Base-by-base conservation (phyloP, 64 coral and sea anemone species). In the Dendrophyllia cribrosa region DNA sequence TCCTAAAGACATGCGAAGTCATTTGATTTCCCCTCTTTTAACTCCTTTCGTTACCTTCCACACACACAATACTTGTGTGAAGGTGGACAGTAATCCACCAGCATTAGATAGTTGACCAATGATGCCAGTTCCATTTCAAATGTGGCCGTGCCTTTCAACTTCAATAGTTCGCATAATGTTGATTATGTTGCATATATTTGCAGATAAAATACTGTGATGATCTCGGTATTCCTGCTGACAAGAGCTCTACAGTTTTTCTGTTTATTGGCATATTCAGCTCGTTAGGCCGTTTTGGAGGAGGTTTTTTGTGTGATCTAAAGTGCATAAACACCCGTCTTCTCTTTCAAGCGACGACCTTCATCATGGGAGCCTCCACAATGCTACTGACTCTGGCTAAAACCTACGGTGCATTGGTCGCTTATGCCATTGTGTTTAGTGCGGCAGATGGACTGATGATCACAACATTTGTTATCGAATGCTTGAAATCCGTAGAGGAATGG, bases 161-260 rank as follows among this genome's bases (percentile, higher is more conserved):
- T 34, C 34, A 34, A 34, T 34, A 34, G 34, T 34, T 34, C 34
- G 34, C 34, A 34, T 34, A 34, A 34, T 34, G 34, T 34, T 34
- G 34, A 34, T 34, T 34, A 34, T 34, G 34, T 34, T 34, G 34
- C 34, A 34, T 34, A 34, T 34, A 34, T 34, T 34, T 34, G 34
- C 34, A 92, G 90, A 59, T 75, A 12, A 84, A 92, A 17, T n/a
- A 92, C 47, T 72, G 62, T 34, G 50, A 77, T n/a, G 90, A 92
- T 44, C 58, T 92, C 24, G 90, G 90, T 12, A 58, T 85, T 59
- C 72, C 81, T 3, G 19, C 55, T 0, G 26, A 75, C 56, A 92
- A 92, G 58, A 55, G 79, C 23, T 86, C 90, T 17, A 85, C 56
- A 51, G 58, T 92, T 26, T 92, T 65, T 11, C 70, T 92, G 19